These are phyloP conservation scores for Bugula neritina DNA, from an alignment of 2,888 invertebrate species.

Conservation along the genomic window DNA sequence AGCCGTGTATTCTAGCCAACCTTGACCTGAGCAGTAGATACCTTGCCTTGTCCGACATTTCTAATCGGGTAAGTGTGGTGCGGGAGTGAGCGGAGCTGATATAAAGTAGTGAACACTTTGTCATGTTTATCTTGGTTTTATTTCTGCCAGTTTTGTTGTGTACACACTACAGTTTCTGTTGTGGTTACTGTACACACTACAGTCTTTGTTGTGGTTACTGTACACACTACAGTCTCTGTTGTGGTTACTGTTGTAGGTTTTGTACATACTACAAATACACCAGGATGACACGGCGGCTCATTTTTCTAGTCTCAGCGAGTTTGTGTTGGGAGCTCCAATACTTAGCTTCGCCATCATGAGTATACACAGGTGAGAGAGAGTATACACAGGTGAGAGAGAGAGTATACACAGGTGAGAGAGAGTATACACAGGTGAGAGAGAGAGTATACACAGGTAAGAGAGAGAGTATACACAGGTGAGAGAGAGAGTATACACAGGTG, in stretches of 20 bases:
- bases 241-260: constrained; percentile 54
- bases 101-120: too few species aligned
- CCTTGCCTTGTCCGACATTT: constrained; percentile 79
- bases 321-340: constrained; percentile 77
- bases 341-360: constrained; percentile 82
- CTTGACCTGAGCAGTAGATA: constrained; percentile 80
- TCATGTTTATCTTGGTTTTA: background rate
- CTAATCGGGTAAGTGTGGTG: constrained; percentile 62
- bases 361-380: constrained; percentile 49
- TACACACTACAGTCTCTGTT: background rate
- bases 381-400: too few species aligned
- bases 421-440: too few species aligned
- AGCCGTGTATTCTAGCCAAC: constrained; percentile 70
- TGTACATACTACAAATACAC: constrained; percentile 73
- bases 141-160: too few species aligned
- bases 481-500: too few species aligned
- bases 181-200: background rate
- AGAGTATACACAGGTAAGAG: too few species aligned
- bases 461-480: too few species aligned
- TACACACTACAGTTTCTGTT: too few species aligned
- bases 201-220: background rate
- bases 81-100: too few species aligned
- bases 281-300: constrained; percentile 46
- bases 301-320: constrained; percentile 67
- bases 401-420: too few species aligned